phyloP scores from a whole-genome alignment of 2,888 invertebrate species.

The Epirrhoe alternata region DNA sequence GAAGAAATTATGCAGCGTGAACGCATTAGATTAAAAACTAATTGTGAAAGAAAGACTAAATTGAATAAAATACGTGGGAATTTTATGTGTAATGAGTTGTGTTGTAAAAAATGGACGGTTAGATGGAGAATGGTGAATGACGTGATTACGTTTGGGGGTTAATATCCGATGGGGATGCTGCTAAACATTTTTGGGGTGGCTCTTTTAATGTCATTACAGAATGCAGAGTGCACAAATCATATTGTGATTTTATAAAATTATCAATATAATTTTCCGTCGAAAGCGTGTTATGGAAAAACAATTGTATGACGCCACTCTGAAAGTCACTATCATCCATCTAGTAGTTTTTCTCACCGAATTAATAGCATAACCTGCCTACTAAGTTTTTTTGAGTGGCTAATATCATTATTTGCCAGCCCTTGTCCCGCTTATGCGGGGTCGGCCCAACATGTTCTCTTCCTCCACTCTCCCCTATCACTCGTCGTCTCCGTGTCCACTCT shows the following conservation, averaged over 20 bases:
- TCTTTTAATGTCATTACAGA: slow-evolving; percentile 27
- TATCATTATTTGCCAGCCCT: too few species aligned
- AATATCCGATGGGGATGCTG: slow-evolving; percentile 79
- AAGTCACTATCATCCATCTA: too few species aligned
- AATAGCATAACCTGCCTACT: too few species aligned
- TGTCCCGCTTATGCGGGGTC: too few species aligned
- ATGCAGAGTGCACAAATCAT: slow-evolving; percentile 24
- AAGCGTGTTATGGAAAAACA: too few species aligned
- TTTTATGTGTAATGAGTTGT: slow-evolving; percentile 75
- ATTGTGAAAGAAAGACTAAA: slow-evolving; percentile 63
- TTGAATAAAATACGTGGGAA: slow-evolving; percentile 77
- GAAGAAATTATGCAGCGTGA: slow-evolving; percentile 81
- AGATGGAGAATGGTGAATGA: slow-evolving; percentile 65
- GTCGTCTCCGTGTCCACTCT: too few species aligned
- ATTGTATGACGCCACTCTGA: too few species aligned
- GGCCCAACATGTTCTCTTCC: too few species aligned
- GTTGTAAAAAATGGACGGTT: slow-evolving; percentile 67
- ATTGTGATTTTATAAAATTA: slow-evolving; percentile 10
- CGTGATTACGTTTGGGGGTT: slow-evolving; percentile 79
- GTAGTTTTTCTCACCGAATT: too few species aligned
- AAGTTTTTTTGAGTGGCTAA: too few species aligned
- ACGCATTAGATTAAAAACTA: slow-evolving; percentile 76
- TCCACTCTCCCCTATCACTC: too few species aligned
- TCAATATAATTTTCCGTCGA: too few species aligned
- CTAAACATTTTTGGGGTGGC: slow-evolving; percentile 67